Conservation (phyloP, 2,797 vertebrate genomes). For the Pseudochirops corinnae region DNA sequence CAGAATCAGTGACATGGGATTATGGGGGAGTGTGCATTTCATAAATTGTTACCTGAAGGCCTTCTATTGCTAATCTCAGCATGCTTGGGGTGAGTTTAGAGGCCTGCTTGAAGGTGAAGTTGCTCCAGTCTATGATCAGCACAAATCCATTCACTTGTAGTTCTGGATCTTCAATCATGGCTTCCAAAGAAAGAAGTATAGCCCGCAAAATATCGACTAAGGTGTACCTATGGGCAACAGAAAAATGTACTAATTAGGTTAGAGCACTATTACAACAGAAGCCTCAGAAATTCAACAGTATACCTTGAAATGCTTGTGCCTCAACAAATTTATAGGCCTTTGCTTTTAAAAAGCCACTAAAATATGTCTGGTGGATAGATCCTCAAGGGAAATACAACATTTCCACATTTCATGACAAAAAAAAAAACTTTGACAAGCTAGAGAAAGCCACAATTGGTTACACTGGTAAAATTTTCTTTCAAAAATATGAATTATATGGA, state of each 20-base stretch:
- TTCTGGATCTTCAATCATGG: conserved; percentile 98
- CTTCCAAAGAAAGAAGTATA: conserved; percentile 96
- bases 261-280: background rate
- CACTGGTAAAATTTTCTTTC: background rate
- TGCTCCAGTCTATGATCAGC: conserved; percentile 99
- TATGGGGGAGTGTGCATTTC: background rate
- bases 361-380: background rate
- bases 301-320: background rate
- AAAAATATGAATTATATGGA: background rate
- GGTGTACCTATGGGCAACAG: conserved; percentile 90
- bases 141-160: conserved; percentile 99
- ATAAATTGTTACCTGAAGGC: conserved; percentile 91
- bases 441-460: conserved; percentile 27
- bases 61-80: conserved; percentile 97
- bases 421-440: background rate
- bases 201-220: conserved; percentile 98
- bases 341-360: background rate
- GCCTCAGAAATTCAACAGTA: background rate
- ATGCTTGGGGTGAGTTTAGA: conserved; percentile 98
- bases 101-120: conserved; percentile 99
- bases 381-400: background rate
- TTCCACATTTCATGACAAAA: background rate
- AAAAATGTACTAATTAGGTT: conserved; percentile 63
- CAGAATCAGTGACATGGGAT: accelerated
- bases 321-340: background rate